These are phyloP conservation scores for Cheilosia soror DNA, from an alignment of 2,888 invertebrate genomes.

Conservation along the genomic window DNA sequence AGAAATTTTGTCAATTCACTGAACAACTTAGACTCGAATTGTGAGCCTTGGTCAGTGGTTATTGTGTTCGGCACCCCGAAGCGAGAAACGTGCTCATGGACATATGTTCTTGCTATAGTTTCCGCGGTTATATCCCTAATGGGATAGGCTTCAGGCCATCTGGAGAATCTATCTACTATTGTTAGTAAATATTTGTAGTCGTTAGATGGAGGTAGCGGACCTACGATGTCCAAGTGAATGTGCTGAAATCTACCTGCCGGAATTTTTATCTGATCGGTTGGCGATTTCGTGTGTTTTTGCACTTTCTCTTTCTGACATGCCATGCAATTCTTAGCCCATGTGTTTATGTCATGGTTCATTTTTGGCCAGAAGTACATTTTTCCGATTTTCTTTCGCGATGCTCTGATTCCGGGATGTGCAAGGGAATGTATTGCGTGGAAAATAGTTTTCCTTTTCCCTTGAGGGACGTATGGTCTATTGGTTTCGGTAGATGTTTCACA, in stretches of 20 bases:
- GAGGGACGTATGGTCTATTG: no score
- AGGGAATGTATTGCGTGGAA: constrained; percentile 15
- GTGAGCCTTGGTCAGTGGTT: constrained; percentile 9
- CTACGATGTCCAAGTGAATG: constrained; percentile 33
- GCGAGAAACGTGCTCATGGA: not conserved
- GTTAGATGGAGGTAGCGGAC: not conserved
- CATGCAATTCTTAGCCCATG: not conserved
- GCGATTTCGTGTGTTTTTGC: constrained; percentile 55
- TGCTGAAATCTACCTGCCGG: constrained; percentile 36
- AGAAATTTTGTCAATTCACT: not conserved
- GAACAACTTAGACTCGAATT: constrained; percentile 20
- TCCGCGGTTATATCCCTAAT: constrained; percentile 4
- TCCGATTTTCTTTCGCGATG: constrained; percentile 29
- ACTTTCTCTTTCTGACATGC: constrained; percentile 63
- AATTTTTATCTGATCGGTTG: constrained; percentile 19
- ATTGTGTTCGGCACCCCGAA: not conserved
- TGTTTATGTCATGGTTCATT: constrained; percentile 26
- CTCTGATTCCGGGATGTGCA: constrained; percentile 27
- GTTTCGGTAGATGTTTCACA: constrained; percentile 25
- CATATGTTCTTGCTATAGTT: constrained; percentile 6
- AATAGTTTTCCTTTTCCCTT: not conserved
- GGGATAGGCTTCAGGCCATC: constrained; percentile 12
- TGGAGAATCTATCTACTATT: not conserved
- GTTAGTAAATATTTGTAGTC: not conserved
- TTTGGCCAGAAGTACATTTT: constrained; percentile 47